Percentiles rank a stretch among this genome's conserved stretches.
Conservation (phyloP, 2,888 invertebrate genomes). For the Abrostola triplasia region DNA sequence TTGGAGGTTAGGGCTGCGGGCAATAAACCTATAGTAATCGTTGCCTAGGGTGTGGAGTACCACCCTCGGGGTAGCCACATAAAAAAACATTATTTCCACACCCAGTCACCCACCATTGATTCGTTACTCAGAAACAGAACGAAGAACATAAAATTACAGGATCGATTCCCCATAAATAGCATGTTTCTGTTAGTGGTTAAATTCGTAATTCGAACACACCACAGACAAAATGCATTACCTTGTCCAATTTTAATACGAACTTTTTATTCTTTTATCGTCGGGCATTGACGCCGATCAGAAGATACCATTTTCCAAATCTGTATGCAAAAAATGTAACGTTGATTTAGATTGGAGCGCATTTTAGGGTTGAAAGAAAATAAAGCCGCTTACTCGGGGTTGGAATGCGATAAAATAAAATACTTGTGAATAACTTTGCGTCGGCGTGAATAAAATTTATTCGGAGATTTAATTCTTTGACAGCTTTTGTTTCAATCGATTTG, state of each 20-base stretch:
- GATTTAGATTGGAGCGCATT: conserved; percentile 16
- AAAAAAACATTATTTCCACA: not conserved
- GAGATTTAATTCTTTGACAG: conserved; percentile 12
- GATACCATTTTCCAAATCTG: not conserved
- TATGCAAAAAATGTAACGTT: conserved; percentile 19
- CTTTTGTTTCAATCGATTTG: conserved; percentile 4
- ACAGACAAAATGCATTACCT: not conserved
- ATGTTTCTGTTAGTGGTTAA: not conserved
- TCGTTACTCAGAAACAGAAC: not conserved
- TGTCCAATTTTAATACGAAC: not conserved
- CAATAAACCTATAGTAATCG: not conserved
- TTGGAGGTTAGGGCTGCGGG: not conserved
- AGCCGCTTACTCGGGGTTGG: conserved; percentile 18
- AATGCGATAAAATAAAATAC: conserved; percentile 30
- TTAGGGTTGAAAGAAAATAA: conserved; percentile 19
- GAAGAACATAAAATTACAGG: not conserved
- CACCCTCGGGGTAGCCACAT: not conserved
- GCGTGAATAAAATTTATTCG: conserved; percentile 22
- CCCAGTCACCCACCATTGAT: not conserved
- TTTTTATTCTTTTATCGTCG: not conserved
- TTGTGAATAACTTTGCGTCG: conserved; percentile 20
- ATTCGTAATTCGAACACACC: not conserved
- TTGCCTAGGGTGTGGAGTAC: not conserved
- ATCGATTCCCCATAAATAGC: not conserved
- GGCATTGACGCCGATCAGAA: not conserved